Percentiles rank a stretch among this genome's conserved stretches.
Evolutionary conservation across 2,797 vertebrate genomes (phyloP).

Genomic region (Scomberomorus guttatus): DNA sequence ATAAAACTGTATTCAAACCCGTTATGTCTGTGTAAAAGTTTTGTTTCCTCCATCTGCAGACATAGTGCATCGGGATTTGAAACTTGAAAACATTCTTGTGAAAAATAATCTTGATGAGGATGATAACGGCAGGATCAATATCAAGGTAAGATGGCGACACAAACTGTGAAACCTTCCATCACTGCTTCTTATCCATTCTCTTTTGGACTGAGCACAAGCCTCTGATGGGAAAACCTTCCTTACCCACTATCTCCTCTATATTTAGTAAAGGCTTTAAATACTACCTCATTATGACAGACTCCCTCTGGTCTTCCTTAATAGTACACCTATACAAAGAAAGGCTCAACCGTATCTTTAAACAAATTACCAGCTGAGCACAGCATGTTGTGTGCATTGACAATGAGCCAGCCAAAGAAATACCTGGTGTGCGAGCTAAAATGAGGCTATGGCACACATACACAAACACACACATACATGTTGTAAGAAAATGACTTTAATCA

Average conservation of each 20-base stretch:
- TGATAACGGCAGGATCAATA: slow-evolving; percentile 86
- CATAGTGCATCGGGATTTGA: slow-evolving; percentile 91
- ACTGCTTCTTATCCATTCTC: slow-evolving; percentile 48
- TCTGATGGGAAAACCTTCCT: slow-evolving; percentile 43
- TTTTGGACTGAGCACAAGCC: slow-evolving; percentile 21
- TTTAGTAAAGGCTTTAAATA: slow-evolving; percentile 70
- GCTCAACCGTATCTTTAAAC: slow-evolving; percentile 69
- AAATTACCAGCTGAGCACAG: slow-evolving; percentile 69
- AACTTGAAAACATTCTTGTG: slow-evolving; percentile 95
- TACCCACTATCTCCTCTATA: slow-evolving; percentile 30
- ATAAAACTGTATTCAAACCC: not conserved
- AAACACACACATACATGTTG: slow-evolving; percentile 36
- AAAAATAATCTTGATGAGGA: slow-evolving; percentile 86
- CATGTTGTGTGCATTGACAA: slow-evolving; percentile 61
- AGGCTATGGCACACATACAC: slow-evolving; percentile 32
- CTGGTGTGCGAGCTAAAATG: slow-evolving; percentile 65
- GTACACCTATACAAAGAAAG: slow-evolving; percentile 61
- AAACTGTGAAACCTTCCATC: slow-evolving; percentile 42
- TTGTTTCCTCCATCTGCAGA: slow-evolving; percentile 76
- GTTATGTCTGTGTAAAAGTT: not conserved
- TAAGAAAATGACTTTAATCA: slow-evolving; percentile 63
- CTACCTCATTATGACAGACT: slow-evolving; percentile 72
- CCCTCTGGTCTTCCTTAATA: slow-evolving; percentile 64
- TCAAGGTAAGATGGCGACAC: slow-evolving; percentile 87
- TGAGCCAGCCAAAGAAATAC: slow-evolving; percentile 62